These are phyloP conservation scores for Malurus cyaneus DNA, from an alignment of 2,113 vertebrate species.

Conservation along the genomic window DNA sequence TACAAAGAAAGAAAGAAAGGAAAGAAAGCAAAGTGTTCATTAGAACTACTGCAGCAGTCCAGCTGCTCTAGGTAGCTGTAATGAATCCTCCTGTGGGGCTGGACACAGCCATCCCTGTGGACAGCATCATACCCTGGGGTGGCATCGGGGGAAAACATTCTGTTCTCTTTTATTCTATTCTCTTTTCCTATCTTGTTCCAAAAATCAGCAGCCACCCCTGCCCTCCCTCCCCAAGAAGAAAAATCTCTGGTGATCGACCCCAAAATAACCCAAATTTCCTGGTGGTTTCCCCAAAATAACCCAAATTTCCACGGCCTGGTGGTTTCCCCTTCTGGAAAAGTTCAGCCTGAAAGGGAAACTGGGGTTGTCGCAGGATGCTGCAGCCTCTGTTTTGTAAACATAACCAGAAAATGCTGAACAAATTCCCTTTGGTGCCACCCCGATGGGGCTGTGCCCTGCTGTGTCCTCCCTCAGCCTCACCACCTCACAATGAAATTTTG, in stretches of 20 bases:
- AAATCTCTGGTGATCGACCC: not conserved
- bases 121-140: not conserved
- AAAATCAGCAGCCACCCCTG: not conserved
- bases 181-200: slow-evolving; percentile 2
- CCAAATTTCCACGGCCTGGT: not conserved
- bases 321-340: slow-evolving; percentile 9
- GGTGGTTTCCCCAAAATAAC: not conserved
- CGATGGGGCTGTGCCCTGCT: not conserved
- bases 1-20: slow-evolving; percentile 63
- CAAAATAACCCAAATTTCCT: not conserved
- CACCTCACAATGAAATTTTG: slow-evolving; percentile 59
- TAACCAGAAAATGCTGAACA: not conserved
- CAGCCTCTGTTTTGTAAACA: slow-evolving; percentile 49
- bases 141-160: not conserved
- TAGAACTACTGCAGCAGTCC: slow-evolving; percentile 60
- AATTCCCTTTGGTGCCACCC: not conserved
- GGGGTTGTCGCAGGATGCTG: not conserved
- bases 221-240: not conserved
- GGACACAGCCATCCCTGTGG: not conserved
- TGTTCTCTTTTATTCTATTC: not conserved
- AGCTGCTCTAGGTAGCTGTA: slow-evolving; percentile 58
- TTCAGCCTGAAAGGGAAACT: slow-evolving; percentile 1
- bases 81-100: not conserved
- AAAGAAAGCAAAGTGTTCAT: slow-evolving; percentile 18
- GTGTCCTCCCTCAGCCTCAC: not conserved